Conservation (phyloP, 2,888 invertebrate genomes). For the Polydesmus complanatus region DNA sequence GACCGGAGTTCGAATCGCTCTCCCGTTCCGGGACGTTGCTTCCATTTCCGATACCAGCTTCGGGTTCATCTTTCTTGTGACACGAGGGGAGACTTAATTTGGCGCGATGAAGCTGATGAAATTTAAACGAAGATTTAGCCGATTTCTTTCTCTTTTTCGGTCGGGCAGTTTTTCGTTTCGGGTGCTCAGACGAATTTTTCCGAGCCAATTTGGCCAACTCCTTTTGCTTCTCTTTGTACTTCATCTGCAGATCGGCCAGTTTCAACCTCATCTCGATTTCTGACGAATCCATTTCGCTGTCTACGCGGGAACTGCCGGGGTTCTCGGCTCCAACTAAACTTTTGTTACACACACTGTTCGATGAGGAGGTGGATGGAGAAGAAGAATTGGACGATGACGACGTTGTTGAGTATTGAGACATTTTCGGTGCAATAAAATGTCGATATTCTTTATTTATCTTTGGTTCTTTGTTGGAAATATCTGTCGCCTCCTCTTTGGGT, state of each 20-base stretch:
- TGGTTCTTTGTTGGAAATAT: constrained; percentile 20
- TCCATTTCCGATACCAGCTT: neutral
- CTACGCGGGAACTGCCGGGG: neutral
- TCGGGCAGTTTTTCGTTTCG: constrained; percentile 40
- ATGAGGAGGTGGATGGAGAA: neutral
- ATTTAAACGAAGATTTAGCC: neutral
- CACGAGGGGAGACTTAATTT: neutral
- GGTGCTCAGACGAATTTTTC: constrained; percentile 31
- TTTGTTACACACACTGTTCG: constrained; percentile 3
- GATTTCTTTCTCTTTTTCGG: constrained; percentile 32
- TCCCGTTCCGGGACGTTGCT: neutral
- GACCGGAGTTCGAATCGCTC: neutral
- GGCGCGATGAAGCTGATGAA: neutral
- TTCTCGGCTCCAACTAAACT: neutral
- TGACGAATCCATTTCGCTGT: constrained; percentile 46
- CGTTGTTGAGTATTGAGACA: constrained; percentile 23
- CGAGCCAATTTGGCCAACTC: constrained; percentile 41
- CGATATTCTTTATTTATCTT: constrained; percentile 26
- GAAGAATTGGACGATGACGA: constrained; percentile 1
- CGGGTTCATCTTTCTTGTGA: neutral
- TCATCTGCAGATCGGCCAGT: constrained; percentile 62
- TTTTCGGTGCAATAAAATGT: constrained; percentile 30
- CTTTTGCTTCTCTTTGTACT: constrained; percentile 65
- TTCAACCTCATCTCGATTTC: constrained; percentile 69
- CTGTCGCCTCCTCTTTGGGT: neutral